Percentiles rank a stretch among this genome's conserved stretches.
These are phyloP conservation scores for Pandemis heparana DNA, from an alignment of 2,888 invertebrate species.

Conservation along the genomic window DNA sequence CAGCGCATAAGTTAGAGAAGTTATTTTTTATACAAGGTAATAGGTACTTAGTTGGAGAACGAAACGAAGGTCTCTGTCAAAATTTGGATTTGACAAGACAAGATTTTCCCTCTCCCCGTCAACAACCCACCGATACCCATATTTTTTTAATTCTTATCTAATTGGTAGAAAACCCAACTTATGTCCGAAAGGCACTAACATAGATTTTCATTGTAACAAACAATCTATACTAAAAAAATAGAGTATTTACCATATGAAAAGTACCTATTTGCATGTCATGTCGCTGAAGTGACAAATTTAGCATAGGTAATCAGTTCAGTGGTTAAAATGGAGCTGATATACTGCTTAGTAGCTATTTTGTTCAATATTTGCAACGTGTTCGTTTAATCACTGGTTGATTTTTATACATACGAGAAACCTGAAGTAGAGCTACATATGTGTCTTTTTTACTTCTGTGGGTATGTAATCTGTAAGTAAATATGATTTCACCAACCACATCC, in stretches of 20 bases:
- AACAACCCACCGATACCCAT: neutral
- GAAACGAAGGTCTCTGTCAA: no score
- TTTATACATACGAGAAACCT: neutral
- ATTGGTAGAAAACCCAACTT: neutral
- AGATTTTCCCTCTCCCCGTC: neutral
- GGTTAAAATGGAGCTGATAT: slow-evolving; percentile 11
- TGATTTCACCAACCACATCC: no score
- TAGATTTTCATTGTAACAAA: neutral
- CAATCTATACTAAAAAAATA: neutral
- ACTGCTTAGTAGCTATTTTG: neutral
- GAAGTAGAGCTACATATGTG: neutral
- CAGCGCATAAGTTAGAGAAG: neutral
- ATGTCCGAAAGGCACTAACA: no score
- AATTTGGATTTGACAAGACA: neutral
- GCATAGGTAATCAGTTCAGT: slow-evolving; percentile 26
- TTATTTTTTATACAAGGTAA: no score
- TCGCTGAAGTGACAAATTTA: neutral
- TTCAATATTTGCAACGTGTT: slow-evolving; percentile 9
- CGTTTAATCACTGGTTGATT: neutral
- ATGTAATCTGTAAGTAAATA: no score
- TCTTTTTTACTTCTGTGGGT: no score
- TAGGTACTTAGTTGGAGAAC: no score
- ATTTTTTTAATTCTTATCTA: neutral
- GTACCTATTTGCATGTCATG: neutral
- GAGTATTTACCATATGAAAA: neutral